Conservation (phyloP, 1,140 invertebrate genomes). For the Bradysia coprophila region DNA sequence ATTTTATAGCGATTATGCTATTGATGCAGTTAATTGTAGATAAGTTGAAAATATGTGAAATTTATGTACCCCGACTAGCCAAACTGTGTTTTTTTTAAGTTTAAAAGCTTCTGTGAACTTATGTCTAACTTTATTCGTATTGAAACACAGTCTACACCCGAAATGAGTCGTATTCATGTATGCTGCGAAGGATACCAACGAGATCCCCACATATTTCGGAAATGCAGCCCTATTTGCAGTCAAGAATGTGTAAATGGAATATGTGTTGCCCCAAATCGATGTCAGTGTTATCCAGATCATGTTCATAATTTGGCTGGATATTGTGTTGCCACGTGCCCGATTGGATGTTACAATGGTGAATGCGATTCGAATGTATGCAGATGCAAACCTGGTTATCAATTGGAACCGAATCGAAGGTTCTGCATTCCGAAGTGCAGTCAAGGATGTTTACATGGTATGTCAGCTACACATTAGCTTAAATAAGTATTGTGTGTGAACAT, state of each 20-base stretch:
- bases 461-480: slow-evolving; percentile 25
- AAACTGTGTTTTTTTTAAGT: too few relatives aligned
- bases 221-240: slow-evolving; percentile 33
- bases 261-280: slow-evolving; percentile 35
- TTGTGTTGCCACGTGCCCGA: slow-evolving; percentile 20
- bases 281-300: slow-evolving; percentile 38
- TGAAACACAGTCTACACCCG: too few relatives aligned
- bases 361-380: slow-evolving; percentile 30
- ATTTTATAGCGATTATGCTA: too few relatives aligned
- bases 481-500: slow-evolving; percentile 17
- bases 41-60: too few relatives aligned
- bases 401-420: slow-evolving; percentile 26
- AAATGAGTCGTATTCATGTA: slow-evolving; percentile 33
- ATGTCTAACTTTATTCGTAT: too few relatives aligned
- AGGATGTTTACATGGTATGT: slow-evolving; percentile 32
- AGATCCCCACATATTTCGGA: slow-evolving; percentile 30
- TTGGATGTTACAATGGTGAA: slow-evolving; percentile 25
- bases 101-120: too few relatives aligned
- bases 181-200: slow-evolving; percentile 42
- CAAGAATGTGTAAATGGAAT: slow-evolving; percentile 33
- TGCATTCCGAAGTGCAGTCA: slow-evolving; percentile 37
- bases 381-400: slow-evolving; percentile 39
- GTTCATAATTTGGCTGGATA: slow-evolving; percentile 23
- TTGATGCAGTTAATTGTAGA: too few relatives aligned
- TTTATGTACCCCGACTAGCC: too few relatives aligned